Evolutionary conservation across 2,113 vertebrate genomes (phyloP), one percentile per base, ranked within the genome.

Genomic region (Crypturellus undulatus): DNA sequence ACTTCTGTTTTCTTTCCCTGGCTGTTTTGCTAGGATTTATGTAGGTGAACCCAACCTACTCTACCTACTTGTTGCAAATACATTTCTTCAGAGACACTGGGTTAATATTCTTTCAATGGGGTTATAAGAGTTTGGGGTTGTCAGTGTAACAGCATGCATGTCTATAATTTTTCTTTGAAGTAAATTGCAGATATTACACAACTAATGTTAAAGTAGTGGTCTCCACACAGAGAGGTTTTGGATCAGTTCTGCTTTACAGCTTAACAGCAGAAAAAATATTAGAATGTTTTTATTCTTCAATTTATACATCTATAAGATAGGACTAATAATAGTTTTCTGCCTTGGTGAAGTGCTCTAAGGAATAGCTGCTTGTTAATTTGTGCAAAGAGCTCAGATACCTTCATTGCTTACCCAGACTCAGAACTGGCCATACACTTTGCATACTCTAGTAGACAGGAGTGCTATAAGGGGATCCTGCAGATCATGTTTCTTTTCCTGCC

Each of bases 21-120:
- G 11, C 69, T 89, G 14, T 86, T 93, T 93, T 56, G 16, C 14
- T 88, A 24, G 89, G 51, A 60, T 63, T 78, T 42, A 68, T 95
- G 76, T 88, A 95, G 84, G 84, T 86, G 93, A 96, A 92, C 91
- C 86, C 82, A 90, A 47, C 85, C 65, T 92, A 18, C 40, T 52
- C 67, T 58, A 84, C 78, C 62, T 84, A 0, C 47, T 78, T 89
- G 42, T 25, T 84, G 26, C 49, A 91, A 30, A 38, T 67, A 71
- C 1, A 67, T 75, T 79, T 89, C 69, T 63, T 30, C 26, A 72
- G 40, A 69, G 64, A 90, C 2, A 16, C 56, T 18, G 59, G 59
- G 43, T 86, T 79, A 87, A 22, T 80, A 8, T 62, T 91, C 77
- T 90, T 94, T 92, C 9, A 43, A 20, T 70, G 3, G 32, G 8